These are phyloP conservation scores for Acleris holmiana DNA, from an alignment of 2,888 invertebrate species.

Conservation along the genomic window DNA sequence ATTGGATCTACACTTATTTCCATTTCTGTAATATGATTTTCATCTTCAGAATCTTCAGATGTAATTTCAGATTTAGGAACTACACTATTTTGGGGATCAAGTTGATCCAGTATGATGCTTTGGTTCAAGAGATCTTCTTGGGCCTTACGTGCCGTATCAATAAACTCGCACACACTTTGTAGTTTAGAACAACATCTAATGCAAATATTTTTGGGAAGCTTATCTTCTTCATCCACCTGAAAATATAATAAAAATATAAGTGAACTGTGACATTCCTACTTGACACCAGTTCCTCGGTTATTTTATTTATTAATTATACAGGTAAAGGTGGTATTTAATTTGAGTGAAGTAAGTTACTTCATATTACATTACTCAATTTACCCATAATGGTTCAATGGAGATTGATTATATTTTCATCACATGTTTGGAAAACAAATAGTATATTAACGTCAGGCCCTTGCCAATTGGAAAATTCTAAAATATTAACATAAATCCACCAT, in stretches of 20 bases:
- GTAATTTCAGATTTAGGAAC: slow-evolving; percentile 46
- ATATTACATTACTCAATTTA: too few species aligned
- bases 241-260: slow-evolving; percentile 38
- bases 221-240: slow-evolving; percentile 87
- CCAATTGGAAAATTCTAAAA: too few species aligned
- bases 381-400: too few species aligned
- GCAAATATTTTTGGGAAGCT: slow-evolving; percentile 88
- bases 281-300: background rate
- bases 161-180: slow-evolving; percentile 87
- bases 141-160: slow-evolving; percentile 86
- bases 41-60: slow-evolving; percentile 49
- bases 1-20: slow-evolving; percentile 89
- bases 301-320: too few species aligned
- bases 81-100: slow-evolving; percentile 54
- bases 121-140: slow-evolving; percentile 82
- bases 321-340: background rate
- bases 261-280: background rate
- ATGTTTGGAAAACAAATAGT: too few species aligned
- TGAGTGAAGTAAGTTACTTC: too few species aligned
- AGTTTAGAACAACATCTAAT: slow-evolving; percentile 86
- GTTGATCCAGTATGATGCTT: slow-evolving; percentile 70
- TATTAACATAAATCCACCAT: too few species aligned
- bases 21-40: slow-evolving; percentile 80
- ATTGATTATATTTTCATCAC: too few species aligned
- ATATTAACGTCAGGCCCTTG: too few species aligned